A percentile compares a stretch with the other conserved stretches of the same genome.
phyloP scores from a whole-genome alignment of 2,888 invertebrate species.

The Hyalella azteca region DNA sequence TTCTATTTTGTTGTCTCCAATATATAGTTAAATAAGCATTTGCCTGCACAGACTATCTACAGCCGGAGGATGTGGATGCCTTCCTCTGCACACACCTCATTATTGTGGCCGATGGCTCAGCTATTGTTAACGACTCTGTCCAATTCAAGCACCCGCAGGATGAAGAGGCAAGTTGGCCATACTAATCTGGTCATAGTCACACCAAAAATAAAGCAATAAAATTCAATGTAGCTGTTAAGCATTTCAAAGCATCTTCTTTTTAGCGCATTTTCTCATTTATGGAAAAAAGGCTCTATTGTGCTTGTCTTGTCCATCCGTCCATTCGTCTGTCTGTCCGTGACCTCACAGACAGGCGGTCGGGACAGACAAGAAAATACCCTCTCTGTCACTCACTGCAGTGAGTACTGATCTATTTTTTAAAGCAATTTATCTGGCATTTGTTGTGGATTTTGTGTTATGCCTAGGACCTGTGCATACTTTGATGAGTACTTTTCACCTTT shows the following conservation, averaged over 20 bases:
- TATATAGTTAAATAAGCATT: no score
- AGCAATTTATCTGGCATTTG: no score
- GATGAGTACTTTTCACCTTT: no score
- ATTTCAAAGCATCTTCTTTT: background rate
- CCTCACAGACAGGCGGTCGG: background rate
- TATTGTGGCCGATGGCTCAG: slow-evolving; percentile 64
- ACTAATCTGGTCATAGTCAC: background rate
- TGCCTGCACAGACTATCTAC: background rate
- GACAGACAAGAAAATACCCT: no score
- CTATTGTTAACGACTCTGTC: background rate
- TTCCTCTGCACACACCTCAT: slow-evolving; percentile 83
- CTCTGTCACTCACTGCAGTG: no score
- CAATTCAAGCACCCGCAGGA: background rate
- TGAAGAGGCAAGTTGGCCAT: background rate
- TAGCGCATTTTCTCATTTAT: background rate
- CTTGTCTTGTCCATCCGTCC: background rate
- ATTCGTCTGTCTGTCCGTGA: background rate
- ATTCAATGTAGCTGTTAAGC: background rate
- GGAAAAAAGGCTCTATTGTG: background rate
- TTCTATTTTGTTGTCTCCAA: no score
- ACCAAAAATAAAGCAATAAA: background rate
- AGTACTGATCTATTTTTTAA: no score
- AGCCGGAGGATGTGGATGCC: slow-evolving; percentile 70
- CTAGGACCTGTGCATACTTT: no score
- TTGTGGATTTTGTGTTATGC: no score